These are phyloP conservation scores for Saccopteryx leptura DNA, from an alignment of 2,113 vertebrate species.

Conservation along the genomic window DNA sequence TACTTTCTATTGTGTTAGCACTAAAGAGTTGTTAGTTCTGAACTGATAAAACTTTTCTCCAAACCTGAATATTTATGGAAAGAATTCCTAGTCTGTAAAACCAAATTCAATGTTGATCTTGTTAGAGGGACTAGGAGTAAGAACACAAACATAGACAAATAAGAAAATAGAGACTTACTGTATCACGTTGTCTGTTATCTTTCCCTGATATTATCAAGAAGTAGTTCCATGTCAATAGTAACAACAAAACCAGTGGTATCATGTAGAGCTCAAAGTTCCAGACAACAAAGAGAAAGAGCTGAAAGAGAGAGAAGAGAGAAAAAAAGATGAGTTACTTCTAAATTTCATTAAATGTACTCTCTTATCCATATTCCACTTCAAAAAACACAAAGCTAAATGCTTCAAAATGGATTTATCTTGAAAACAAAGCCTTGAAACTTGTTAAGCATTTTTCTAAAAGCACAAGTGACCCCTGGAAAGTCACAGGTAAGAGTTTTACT, in stretches of 20 bases:
- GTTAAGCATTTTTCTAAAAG: slow-evolving; percentile 63
- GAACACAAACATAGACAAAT: slow-evolving; percentile 31
- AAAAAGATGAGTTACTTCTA: slow-evolving; percentile 68
- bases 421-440: slow-evolving; percentile 61
- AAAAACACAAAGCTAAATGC: slow-evolving; percentile 37
- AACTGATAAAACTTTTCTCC: slow-evolving; percentile 64
- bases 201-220: slow-evolving; percentile 96
- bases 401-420: neutral
- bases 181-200: slow-evolving; percentile 95
- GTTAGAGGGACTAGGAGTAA: slow-evolving; percentile 29
- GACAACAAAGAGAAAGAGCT: slow-evolving; percentile 97
- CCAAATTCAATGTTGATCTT: slow-evolving; percentile 70
- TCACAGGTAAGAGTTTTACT: slow-evolving; percentile 1
- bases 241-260: slow-evolving; percentile 95
- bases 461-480: slow-evolving; percentile 12
- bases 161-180: slow-evolving; percentile 91
- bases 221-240: slow-evolving; percentile 97
- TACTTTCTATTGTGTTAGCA: slow-evolving; percentile 63
- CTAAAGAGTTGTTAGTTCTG: slow-evolving; percentile 38
- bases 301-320: slow-evolving; percentile 74
- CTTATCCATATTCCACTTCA: slow-evolving; percentile 23
- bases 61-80: slow-evolving; percentile 41
- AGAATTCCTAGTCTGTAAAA: slow-evolving; percentile 73
- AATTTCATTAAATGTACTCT: slow-evolving; percentile 69
- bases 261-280: slow-evolving; percentile 99